Evolutionary conservation across 2,797 vertebrate species (phyloP), one percentile per base, ranked within the genome.

Genomic region (Coluber constrictor): DNA sequence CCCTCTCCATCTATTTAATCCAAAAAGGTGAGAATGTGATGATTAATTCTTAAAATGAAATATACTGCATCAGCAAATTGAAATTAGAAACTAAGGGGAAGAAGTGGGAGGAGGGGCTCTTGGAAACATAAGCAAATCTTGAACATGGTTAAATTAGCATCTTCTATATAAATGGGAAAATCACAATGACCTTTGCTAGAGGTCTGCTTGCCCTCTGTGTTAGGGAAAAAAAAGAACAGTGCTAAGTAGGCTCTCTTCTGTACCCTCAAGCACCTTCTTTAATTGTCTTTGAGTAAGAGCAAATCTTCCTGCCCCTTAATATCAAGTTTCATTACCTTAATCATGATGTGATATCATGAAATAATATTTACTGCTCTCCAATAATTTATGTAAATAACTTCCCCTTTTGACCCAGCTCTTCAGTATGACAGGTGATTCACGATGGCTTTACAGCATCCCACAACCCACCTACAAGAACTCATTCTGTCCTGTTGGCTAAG

Each of bases 351-450:
- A 93, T 96, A 96, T 92, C 96, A 86, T 94, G 95, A 96, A 97
- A 96, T 96, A 97, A 97, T 97, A 97, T 97, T 97, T 97, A 97
- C 96, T 90, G 94, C 94, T 96, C 95, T 97, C 96, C 95, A 96
- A 96, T 96, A 97, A 97, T 96, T 95, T 95, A 96, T 97, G 97
- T 95, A 96, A 97, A 97, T 96, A 96, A 91, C 92, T 96, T 96
- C 93, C 95, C 96, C 96, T 97, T 96, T 96, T 94, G 90, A 94
- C 87, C 89, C 88, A 88, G 92, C 92, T 8, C 0, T 61, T 60
- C 27, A 70, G 91, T 87, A 93, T 96, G 96, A 90, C 95, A 96
- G 95, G 96, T 95, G 93, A 97, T 95, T 94, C 96, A 92, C 83
- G 63, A 86, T 95, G 74, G 92, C 93, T 88, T 61, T 56, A 0